Evolutionary conservation across 2,113 vertebrate genomes (phyloP).

Genomic region (Callorhinus ursinus): DNA sequence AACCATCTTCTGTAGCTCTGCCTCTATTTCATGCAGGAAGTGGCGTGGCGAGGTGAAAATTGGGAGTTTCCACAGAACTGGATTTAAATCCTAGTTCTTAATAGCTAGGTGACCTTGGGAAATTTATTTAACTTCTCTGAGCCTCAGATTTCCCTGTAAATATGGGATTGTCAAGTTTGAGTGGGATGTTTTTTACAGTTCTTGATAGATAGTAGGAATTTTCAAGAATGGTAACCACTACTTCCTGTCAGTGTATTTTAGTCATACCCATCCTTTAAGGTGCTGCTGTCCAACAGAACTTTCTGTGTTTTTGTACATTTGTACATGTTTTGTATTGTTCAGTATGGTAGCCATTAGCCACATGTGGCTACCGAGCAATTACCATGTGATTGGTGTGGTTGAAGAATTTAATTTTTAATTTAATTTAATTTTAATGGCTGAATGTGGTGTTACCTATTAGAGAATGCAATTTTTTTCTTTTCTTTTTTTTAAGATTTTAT

Average conservation of each 20-base stretch:
- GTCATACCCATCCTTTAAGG: neutral
- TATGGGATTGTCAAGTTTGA: neutral
- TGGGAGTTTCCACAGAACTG: neutral
- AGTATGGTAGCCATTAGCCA: neutral
- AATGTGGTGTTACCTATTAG: neutral
- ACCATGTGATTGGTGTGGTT: neutral
- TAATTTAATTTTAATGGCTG: neutral
- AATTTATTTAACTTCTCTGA: conserved; percentile 36
- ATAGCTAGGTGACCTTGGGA: neutral
- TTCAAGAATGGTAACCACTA: neutral
- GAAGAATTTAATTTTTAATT: conserved; percentile 31
- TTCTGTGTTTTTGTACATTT: neutral
- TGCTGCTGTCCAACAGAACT: neutral
- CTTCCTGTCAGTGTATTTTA: neutral
- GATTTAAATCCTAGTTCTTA: conserved; percentile 37
- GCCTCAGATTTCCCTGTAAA: conserved; percentile 40
- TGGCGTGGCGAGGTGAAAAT: neutral
- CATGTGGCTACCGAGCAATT: neutral
- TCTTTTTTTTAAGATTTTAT: neutral
- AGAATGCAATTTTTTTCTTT: neutral
- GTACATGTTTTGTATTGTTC: neutral
- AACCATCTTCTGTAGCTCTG: neutral
- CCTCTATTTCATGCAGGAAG: neutral
- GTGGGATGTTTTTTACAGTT: neutral
- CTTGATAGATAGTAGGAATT: neutral